Evolutionary conservation across 2,888 invertebrate genomes (phyloP).

Genomic region (Scaptodrosophila latifasciaeformis): DNA sequence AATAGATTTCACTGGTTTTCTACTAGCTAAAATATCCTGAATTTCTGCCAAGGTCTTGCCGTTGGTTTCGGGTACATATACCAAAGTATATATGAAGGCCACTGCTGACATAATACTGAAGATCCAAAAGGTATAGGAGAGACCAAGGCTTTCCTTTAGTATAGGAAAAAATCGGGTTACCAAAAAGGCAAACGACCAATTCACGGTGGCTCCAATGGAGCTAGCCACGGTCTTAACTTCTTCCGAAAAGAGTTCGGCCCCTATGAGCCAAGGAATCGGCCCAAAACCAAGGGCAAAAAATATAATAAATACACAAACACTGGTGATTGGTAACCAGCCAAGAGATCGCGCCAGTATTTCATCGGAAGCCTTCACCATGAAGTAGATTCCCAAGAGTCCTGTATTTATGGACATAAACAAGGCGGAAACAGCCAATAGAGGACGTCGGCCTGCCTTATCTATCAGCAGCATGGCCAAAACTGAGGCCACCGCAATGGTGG

Average conservation of each 20-base stretch:
- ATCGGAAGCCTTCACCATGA: slow-evolving; percentile 71
- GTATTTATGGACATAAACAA: slow-evolving; percentile 81
- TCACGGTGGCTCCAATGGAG: slow-evolving; percentile 86
- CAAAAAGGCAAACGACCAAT: slow-evolving; percentile 86
- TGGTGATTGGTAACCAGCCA: slow-evolving; percentile 83
- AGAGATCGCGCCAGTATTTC: slow-evolving; percentile 74
- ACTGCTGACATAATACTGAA: slow-evolving; percentile 80
- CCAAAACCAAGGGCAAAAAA: slow-evolving; percentile 88
- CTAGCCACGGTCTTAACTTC: slow-evolving; percentile 84
- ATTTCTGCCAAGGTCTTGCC: slow-evolving; percentile 67
- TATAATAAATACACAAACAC: slow-evolving; percentile 84
- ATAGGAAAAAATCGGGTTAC: slow-evolving; percentile 83
- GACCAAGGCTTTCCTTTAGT: slow-evolving; percentile 77
- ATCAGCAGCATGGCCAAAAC: slow-evolving; percentile 83
- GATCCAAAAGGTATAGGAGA: slow-evolving; percentile 83
- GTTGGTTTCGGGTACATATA: slow-evolving; percentile 78
- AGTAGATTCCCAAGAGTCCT: slow-evolving; percentile 81
- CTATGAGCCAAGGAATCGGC: slow-evolving; percentile 84
- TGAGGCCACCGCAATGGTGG: slow-evolving; percentile 81
- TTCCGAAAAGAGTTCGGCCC: slow-evolving; percentile 85
- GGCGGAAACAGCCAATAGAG: slow-evolving; percentile 83
- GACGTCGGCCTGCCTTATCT: slow-evolving; percentile 85
- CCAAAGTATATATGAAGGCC: slow-evolving; percentile 80
- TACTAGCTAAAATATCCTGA: slow-evolving; percentile 40
- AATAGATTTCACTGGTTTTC: background rate